Percentiles rank a stretch among this genome's conserved stretches.
Evolutionary conservation across 2,797 vertebrate species (phyloP).

Genomic region (Hypotaenidia okinawae): DNA sequence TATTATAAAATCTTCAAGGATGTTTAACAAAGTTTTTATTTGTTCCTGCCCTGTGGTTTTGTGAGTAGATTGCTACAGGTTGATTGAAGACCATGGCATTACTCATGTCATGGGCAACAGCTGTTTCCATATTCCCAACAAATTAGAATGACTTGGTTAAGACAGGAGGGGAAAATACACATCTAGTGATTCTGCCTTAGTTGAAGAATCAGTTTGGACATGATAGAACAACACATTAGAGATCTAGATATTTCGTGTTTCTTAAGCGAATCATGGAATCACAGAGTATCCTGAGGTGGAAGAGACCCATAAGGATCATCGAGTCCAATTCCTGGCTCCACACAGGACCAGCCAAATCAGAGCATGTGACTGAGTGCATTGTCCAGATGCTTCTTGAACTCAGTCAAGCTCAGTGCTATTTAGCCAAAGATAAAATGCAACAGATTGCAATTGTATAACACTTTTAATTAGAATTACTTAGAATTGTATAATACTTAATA

Average conservation of each 20-base stretch:
- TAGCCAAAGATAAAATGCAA: conserved; percentile 15
- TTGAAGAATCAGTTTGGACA: background rate
- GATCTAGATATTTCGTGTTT: conserved; percentile 44
- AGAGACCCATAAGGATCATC: too few species aligned
- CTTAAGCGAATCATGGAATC: conserved; percentile 20
- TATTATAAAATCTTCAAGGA: background rate
- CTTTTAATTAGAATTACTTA: too few species aligned
- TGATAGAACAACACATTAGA: conserved; percentile 46
- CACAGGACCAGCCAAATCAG: too few species aligned
- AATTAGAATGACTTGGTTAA: background rate
- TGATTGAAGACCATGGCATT: background rate
- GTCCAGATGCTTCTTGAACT: too few species aligned
- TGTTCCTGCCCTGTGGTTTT: background rate
- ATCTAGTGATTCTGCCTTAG: background rate
- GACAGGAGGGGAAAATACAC: background rate
- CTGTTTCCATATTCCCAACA: background rate
- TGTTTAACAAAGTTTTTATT: background rate
- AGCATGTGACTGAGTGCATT: too few species aligned
- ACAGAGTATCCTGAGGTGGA: too few species aligned
- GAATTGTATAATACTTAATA: too few species aligned
- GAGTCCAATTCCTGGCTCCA: too few species aligned
- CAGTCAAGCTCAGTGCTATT: too few species aligned
- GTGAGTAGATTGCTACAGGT: background rate
- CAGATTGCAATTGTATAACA: background rate
- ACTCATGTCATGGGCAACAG: background rate